Base-by-base conservation (phyloP, 2,888 invertebrate genomes). In the Thecophora atra region DNA sequence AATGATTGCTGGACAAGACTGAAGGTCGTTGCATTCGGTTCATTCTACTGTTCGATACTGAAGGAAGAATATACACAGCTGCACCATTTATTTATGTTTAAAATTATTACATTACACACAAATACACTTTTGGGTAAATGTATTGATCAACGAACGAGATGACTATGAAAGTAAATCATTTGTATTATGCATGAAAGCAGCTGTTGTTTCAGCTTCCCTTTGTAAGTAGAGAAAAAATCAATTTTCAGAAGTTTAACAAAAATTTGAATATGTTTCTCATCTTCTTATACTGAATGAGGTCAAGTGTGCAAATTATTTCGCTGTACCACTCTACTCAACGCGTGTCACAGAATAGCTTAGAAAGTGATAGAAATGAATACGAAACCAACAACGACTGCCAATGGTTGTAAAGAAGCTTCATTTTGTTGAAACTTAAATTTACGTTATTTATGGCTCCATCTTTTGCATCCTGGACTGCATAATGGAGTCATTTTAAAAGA, bases 211-310 rank as follows among this genome's bases (percentile, higher is more conserved):
- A n/a, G n/a, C n/a, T n/a, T n/a, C n/a, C n/a, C n/a, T n/a, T n/a
- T n/a, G n/a, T n/a, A n/a, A n/a, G n/a, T n/a, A n/a, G n/a, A n/a
- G n/a, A n/a, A n/a, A n/a, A n/a, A n/a, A n/a, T n/a, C n/a, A n/a
- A n/a, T n/a, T n/a, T n/a, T n/a, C 47, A n/a, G 52, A 8, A 51
- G 65, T 65, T 51, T 28, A 65, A 30, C 47, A 24, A 64, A 47
- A 47, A 24, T 65, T n/a, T n/a, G 28, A 65, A 52, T n/a, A 47
- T 64, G 47, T 64, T 26, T 47, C n/a, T n/a, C 60, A 19, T 54
- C n/a, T 54, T n/a, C 8, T 19, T 11, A 19, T 24, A 21, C 54
- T 6, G 54, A 54, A 54, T 54, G 54, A 54, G 54, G 6, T 54
- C 21, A 21, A 54, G 54, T 54, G 26, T 54, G 21, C 47, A 54